Evolutionary conservation across 2,888 invertebrate species (phyloP).

Genomic region (Rhynchonema sp.): DNA sequence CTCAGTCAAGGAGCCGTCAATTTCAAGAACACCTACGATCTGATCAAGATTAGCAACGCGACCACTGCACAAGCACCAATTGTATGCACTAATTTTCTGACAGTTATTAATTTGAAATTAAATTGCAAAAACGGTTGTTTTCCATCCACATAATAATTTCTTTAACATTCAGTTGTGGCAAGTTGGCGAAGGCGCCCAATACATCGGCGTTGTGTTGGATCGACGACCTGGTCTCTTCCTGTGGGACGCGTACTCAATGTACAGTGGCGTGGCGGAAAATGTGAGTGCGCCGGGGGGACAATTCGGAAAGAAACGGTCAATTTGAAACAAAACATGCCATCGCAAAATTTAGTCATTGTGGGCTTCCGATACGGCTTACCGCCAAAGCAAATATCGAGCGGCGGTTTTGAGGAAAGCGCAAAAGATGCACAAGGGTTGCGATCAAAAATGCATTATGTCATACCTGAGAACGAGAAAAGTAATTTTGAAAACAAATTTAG

Average conservation of each 20-base stretch:
- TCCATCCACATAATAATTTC: too few relatives aligned
- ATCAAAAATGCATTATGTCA: too few relatives aligned
- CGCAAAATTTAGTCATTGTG: too few relatives aligned
- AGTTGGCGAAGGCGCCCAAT: background rate
- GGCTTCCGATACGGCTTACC: too few relatives aligned
- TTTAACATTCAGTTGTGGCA: background rate
- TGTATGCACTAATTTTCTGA: too few relatives aligned
- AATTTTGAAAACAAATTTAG: background rate
- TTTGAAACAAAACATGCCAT: background rate
- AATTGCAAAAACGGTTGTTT: too few relatives aligned
- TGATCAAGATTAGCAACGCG: background rate
- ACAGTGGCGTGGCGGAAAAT: background rate
- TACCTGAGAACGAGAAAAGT: too few relatives aligned
- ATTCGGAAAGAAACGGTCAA: too few relatives aligned
- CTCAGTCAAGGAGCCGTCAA: background rate
- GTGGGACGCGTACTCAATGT: background rate
- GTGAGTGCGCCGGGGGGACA: background rate
- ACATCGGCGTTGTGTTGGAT: background rate
- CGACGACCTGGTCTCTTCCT: background rate
- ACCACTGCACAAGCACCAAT: background rate
- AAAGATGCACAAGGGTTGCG: too few relatives aligned
- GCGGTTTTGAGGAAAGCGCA: too few relatives aligned
- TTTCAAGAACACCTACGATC: background rate
- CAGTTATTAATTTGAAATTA: too few relatives aligned
- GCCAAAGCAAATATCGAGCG: too few relatives aligned